phyloP scores from a whole-genome alignment of 1,140 invertebrate species.

The Planococcus citri region DNA sequence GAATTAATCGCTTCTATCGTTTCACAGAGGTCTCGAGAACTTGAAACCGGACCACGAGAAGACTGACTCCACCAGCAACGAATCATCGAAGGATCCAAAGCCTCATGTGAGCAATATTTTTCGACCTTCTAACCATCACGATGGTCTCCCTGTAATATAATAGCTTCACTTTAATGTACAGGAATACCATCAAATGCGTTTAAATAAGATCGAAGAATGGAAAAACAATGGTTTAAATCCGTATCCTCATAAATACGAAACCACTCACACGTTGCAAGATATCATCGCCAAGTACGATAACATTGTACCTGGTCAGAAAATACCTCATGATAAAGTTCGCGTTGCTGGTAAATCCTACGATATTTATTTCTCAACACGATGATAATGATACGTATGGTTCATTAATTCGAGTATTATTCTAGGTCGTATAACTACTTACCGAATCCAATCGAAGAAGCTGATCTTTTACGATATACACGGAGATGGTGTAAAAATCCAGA shows the following conservation, averaged over 20 bases:
- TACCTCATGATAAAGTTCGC: slow-evolving; percentile 54
- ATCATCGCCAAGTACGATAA: slow-evolving; percentile 79
- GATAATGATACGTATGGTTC: background rate
- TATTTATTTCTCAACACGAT: no score
- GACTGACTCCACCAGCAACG: no score
- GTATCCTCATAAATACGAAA: slow-evolving; percentile 98
- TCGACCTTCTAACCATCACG: no score
- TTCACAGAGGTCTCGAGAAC: no score
- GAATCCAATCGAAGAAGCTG: slow-evolving; percentile 85
- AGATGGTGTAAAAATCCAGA: slow-evolving; percentile 88
- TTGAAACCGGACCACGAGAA: no score
- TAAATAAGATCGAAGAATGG: slow-evolving; percentile 55
- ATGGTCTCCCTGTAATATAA: no score
- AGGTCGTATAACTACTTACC: slow-evolving; percentile 86
- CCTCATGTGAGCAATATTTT: no score
- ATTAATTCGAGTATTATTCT: slow-evolving; percentile 26
- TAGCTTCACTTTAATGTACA: slow-evolving; percentile 31
- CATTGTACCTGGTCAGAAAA: slow-evolving; percentile 54
- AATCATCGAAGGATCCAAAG: no score
- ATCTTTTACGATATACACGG: slow-evolving; percentile 96
- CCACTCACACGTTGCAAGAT: slow-evolving; percentile 72
- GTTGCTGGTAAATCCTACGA: slow-evolving; percentile 51
- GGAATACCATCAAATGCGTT: slow-evolving; percentile 81
- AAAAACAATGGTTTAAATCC: slow-evolving; percentile 69
- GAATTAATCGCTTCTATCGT: no score